These are phyloP conservation scores for Luehdorfia chinensis DNA, from an alignment of 1,140 invertebrate species.

Conservation along the genomic window DNA sequence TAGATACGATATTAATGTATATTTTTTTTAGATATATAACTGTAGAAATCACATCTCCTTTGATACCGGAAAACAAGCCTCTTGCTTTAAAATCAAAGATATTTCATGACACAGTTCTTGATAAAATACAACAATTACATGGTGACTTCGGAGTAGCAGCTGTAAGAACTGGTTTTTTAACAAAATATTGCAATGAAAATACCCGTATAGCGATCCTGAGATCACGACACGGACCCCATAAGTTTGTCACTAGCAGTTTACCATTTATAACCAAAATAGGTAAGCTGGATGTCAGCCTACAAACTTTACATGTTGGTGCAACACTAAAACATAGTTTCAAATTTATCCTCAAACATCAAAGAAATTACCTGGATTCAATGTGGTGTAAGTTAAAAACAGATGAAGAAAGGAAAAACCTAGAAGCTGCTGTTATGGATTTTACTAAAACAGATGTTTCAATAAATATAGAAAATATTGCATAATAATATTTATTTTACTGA, in stretches of 20 bases:
- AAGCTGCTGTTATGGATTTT: slow-evolving; percentile 77
- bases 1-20: slow-evolving; percentile 14
- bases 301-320: slow-evolving; percentile 85
- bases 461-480: slow-evolving; percentile 56
- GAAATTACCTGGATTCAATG: slow-evolving; percentile 75
- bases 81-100: slow-evolving; percentile 78
- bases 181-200: slow-evolving; percentile 87
- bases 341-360: slow-evolving; percentile 83
- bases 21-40: slow-evolving; percentile 79
- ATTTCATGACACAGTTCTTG: slow-evolving; percentile 78
- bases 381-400: slow-evolving; percentile 78
- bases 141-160: slow-evolving; percentile 85
- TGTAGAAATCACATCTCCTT: slow-evolving; percentile 76
- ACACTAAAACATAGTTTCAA: slow-evolving; percentile 87
- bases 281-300: slow-evolving; percentile 78
- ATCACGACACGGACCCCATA: slow-evolving; percentile 84
- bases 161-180: slow-evolving; percentile 82
- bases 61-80: slow-evolving; percentile 63
- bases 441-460: slow-evolving; percentile 58
- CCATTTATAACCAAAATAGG: slow-evolving; percentile 82
- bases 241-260: slow-evolving; percentile 81
- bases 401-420: slow-evolving; percentile 74
- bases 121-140: slow-evolving; percentile 82
- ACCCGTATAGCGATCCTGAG: slow-evolving; percentile 85
- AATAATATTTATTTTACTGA: slow-evolving; percentile 13